Base-by-base conservation (phyloP, 2,888 invertebrate species). In the Idaea aversata region DNA sequence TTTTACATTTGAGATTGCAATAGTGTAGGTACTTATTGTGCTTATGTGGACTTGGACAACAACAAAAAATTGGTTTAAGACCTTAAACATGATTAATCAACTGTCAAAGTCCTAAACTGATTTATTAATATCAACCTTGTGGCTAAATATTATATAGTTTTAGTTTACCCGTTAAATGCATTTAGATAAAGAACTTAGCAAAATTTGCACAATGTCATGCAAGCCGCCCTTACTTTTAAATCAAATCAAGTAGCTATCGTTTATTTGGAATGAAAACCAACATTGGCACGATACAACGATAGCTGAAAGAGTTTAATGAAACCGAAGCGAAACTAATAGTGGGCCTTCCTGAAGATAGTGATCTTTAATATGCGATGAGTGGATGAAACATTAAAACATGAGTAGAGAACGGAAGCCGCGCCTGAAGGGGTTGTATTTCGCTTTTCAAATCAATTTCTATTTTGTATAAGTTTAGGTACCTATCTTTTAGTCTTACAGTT, bases 351-450 rank as follows among this genome's bases (percentile, higher is more conserved):
- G 86, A 77, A 64, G 92, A 92, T 92, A 91, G 80, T 75, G 84
- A 92, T 92, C 92, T 92, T 92, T 92, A 92, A 92, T 92, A 90
- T 84, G 77, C 81, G 82, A 86, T 86, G 90, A 91, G 92, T 91
- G 92, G 89, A 77, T 82, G 85, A 88, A 87, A 86, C 86, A 86
- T 88, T 87, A 83, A 84, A 87, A 85, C 77, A 75, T 80, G 81
- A 83, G 79, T 76, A 47, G 71, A 16, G 70, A 79, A 75, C 89
- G 91, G 89, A 91, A 87, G 88, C 89, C 91, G 79, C 88, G 79
- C 91, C 89, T 77, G 70, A 76, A 80, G 82, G 81, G 84, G 83
- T 84, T 81, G 63, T 59, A 34, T 59, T 59, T 25, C 34, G 59
- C 59, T 25, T 59, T 16, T 15, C 7, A 1, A 72, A 76, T 76